Evolutionary conservation across 2,888 invertebrate genomes (phyloP).

Genomic region (Andrena fulva): DNA sequence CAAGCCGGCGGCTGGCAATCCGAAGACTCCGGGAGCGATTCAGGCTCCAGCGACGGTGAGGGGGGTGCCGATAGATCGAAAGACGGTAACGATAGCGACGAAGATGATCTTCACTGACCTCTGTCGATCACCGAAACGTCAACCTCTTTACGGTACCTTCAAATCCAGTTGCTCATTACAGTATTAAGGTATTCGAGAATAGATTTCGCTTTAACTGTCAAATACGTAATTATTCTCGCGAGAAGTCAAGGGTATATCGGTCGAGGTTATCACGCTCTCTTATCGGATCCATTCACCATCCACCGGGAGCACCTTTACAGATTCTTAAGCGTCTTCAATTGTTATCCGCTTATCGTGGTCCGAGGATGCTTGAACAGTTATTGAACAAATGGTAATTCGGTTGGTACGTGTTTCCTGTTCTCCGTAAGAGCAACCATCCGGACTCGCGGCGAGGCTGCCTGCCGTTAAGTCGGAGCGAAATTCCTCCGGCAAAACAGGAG

Average conservation of each 20-base stretch:
- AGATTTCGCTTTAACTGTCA: slow-evolving; percentile 85
- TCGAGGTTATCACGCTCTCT: slow-evolving; percentile 81
- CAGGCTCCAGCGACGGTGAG: slow-evolving; percentile 82
- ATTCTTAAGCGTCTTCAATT: slow-evolving; percentile 16
- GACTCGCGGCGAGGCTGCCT: neutral
- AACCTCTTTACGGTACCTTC: slow-evolving; percentile 82
- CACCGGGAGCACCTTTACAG: slow-evolving; percentile 3
- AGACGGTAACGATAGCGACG: slow-evolving; percentile 83
- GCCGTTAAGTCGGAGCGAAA: neutral
- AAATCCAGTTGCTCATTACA: slow-evolving; percentile 84
- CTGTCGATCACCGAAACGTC: slow-evolving; percentile 78
- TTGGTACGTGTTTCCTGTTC: slow-evolving; percentile 3
- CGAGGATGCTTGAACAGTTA: slow-evolving; percentile 37
- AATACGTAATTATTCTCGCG: slow-evolving; percentile 83
- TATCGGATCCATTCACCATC: slow-evolving; percentile 52
- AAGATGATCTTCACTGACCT: slow-evolving; percentile 84
- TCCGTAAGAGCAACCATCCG: neutral
- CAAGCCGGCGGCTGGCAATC: slow-evolving; percentile 81
- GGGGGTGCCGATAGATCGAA: slow-evolving; percentile 80
- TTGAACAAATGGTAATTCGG: neutral
- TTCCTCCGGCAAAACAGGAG: neutral
- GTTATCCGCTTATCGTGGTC: slow-evolving; percentile 5
- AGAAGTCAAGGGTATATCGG: slow-evolving; percentile 79
- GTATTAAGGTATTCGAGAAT: slow-evolving; percentile 85
- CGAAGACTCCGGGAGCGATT: slow-evolving; percentile 83